These are phyloP conservation scores for Oscheius sp. DNA, from an alignment of 2,888 invertebrate species.

Conservation along the genomic window DNA sequence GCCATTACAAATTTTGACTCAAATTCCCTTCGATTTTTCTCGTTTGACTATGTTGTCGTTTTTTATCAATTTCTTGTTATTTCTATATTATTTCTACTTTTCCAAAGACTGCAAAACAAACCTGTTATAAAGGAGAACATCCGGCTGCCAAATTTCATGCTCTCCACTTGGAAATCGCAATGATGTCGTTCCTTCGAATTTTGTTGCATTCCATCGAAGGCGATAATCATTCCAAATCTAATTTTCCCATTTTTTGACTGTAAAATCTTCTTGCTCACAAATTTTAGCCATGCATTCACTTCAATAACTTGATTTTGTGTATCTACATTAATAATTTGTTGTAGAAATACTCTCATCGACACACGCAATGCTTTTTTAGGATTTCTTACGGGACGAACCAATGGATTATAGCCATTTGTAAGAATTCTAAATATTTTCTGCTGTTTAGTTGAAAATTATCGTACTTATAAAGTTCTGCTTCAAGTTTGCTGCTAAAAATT, in stretches of 20 bases:
- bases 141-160: conserved; percentile 64
- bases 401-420: conserved; percentile 54
- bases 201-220: conserved; percentile 59
- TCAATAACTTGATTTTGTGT: conserved; percentile 67
- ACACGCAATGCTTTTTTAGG: conserved; percentile 53
- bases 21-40: too few relatives aligned
- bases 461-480: conserved; percentile 50
- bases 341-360: conserved; percentile 59
- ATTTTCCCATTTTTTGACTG: neutral
- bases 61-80: too few relatives aligned
- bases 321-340: conserved; percentile 76
- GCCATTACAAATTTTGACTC: too few relatives aligned
- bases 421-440: conserved; percentile 48
- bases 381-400: conserved; percentile 60
- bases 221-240: conserved; percentile 62
- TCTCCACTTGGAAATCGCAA: conserved; percentile 57
- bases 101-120: too few relatives aligned
- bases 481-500: conserved; percentile 43
- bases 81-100: conserved; percentile 24
- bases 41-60: too few relatives aligned
- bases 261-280: conserved; percentile 42
- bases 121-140: conserved; percentile 66
- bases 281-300: conserved; percentile 68
- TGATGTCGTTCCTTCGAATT: conserved; percentile 60
- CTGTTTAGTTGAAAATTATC: neutral